phyloP scores from a whole-genome alignment of 2,888 invertebrate species.

The Mimas tiliae region DNA sequence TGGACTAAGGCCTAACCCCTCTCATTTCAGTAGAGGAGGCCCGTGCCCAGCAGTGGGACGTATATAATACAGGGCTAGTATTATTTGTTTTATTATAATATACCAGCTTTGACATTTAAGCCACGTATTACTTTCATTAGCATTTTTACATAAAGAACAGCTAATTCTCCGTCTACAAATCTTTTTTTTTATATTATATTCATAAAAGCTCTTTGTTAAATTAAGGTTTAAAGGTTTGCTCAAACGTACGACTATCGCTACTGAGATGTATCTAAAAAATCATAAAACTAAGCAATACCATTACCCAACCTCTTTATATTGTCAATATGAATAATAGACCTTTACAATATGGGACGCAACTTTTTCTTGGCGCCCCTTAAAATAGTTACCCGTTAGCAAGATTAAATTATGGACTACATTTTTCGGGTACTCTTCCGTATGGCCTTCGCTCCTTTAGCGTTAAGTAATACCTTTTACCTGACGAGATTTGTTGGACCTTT shows the following conservation, averaged over 20 bases:
- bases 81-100: too few relatives aligned
- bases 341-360: slow-evolving; percentile 70
- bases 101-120: neutral
- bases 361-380: slow-evolving; percentile 63
- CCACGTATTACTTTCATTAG: neutral
- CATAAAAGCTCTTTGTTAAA: too few relatives aligned
- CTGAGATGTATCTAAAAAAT: slow-evolving; percentile 35
- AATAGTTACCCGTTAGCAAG: slow-evolving; percentile 72
- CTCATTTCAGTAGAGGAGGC: too few relatives aligned
- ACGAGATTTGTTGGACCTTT: slow-evolving; percentile 56
- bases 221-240: neutral
- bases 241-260: too few relatives aligned
- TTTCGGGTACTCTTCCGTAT: slow-evolving; percentile 60
- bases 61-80: too few relatives aligned
- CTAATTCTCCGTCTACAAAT: neutral
- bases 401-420: slow-evolving; percentile 77
- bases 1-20: too few relatives aligned
- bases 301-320: slow-evolving; percentile 53
- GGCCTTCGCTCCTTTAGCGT: slow-evolving; percentile 48
- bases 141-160: neutral
- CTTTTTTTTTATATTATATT: too few relatives aligned
- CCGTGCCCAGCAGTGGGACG: too few relatives aligned
- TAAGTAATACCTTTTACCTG: slow-evolving; percentile 61
- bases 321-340: slow-evolving; percentile 63
- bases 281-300: slow-evolving; percentile 53